Base-by-base conservation (phyloP, 2,888 invertebrate species). In the Caradrina clavipalpis region DNA sequence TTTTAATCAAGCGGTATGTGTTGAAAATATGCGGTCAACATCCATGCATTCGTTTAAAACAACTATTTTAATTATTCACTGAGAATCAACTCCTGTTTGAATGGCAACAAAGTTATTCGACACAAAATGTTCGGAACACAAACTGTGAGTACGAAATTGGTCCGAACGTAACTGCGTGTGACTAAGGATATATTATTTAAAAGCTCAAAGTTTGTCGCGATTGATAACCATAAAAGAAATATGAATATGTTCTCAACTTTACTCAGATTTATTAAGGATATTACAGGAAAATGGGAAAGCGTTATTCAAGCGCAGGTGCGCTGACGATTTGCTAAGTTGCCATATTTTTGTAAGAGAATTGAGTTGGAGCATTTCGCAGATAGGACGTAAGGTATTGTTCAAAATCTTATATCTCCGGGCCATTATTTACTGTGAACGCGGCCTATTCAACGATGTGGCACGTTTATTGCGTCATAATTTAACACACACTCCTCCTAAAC, bases 241-340 rank as follows among this genome's bases (percentile, higher is more conserved):
- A 92, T 91, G 92, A 93, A 93, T 94, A 93, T 90, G 87, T 92
- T 91, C 90, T 85, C 87, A 91, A 92, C 87, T 91, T 92, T 89
- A 85, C 83, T 86, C 81, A 91, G 92, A 95, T 95, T 95, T 95
- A 95, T 95, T 92, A 91, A 88, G 88, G 89, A 89, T 94, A 94
- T 95, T 93, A 95, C 90, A 88, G 86, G 87, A 84, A 92, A 94
- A 94, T 92, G 92, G 92, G 89, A 88, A 91, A 91, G 84, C 95
- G 94, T 95, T 93, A 94, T 91, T 95, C 95, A 94, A 76, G 90
- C 93, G 88, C 95, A 95, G 95, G 95, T 95, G 95, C 89, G 90
- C 93, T 92, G 94, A 94, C 94, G 92, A 95, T 95, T 93, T 93
- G 95, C 96, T 94, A 95, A 94, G 90, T 94, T 88, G 93, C 92